phyloP scores from a whole-genome alignment of 2,888 invertebrate genomes.

The Gryllus longicercus region DNA sequence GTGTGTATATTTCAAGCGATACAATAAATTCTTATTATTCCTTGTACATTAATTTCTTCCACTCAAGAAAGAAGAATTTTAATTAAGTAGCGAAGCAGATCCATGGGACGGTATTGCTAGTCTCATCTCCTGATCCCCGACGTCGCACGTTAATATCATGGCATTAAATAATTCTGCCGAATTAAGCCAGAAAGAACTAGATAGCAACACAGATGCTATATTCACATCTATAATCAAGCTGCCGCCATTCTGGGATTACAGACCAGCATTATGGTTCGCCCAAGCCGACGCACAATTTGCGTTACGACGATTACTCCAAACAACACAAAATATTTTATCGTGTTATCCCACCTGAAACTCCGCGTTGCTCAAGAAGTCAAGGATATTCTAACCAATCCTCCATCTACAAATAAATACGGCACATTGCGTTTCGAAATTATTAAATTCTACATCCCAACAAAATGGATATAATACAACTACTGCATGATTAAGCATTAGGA shows the following conservation, averaged over 20 bases:
- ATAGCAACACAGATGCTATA: no score
- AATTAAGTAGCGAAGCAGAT: no score
- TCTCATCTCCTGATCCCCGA: no score
- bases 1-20: no score
- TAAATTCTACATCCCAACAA: neutral
- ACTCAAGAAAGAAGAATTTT: no score
- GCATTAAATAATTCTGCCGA: no score
- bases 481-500: neutral
- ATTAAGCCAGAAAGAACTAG: no score
- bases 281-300: conserved; percentile 26
- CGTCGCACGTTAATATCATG: no score
- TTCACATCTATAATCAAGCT: neutral
- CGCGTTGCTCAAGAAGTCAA: conserved; percentile 23
- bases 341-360: conserved; percentile 18
- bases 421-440: neutral
- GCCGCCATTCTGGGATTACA: conserved; percentile 29
- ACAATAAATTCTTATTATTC: no score
- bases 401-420: neutral
- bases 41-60: no score
- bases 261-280: conserved; percentile 23
- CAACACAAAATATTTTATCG: conserved; percentile 22
- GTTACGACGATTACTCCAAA: conserved; percentile 17
- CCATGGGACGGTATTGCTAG: no score
- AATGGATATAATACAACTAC: neutral
- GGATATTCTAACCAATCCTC: conserved; percentile 28